Evolutionary conservation across 2,797 vertebrate genomes (phyloP), one percentile per base, ranked within the genome.

Genomic region (Thripadectes ignobilis): DNA sequence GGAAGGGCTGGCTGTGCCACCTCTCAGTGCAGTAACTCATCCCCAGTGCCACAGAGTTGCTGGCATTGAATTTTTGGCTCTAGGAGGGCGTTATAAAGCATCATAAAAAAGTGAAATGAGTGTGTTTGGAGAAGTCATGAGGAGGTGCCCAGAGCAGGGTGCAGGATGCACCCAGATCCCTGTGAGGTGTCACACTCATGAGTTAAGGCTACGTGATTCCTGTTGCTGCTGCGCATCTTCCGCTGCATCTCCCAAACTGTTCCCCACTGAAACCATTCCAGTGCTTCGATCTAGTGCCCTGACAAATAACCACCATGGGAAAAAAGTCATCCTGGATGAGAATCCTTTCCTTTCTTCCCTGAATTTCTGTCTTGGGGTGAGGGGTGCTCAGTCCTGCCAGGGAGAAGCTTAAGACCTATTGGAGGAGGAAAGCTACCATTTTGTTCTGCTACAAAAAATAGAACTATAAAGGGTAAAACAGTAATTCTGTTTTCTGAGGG

Each of bases 181-280:
- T 32, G 18, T 4, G 6, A 14, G 46, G 5, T 4, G 7, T 9
- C 34, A 7, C 8, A 3, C 12, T 43, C 12, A 6, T 3, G 52
- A 39, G 18, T 22, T 34, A 14, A 76, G 5, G 41, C 23, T 88
- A 22, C 21, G 23, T 14, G 17, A n/a, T 43, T 61, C 20, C 4
- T 3, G 6, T 12, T n/a, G 16, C 41, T 55, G 22, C 2, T 4
- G 29, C 1, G 0, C 21, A 12, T 15, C 57, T 51, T 9, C 32
- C 2, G 0, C 61, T 29, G 57, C 23, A 2, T 22, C 39, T 83
- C 46, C 57, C 6, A 24, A 18, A 39, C 29, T 1, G 1, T 34
- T 61, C 57, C 55, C 15, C 0, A 1, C 21, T 39, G 51, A 52
- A 54, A 49, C 36, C 19, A 3, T 16, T 39, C 39, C 29, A 10